These are phyloP conservation scores for Dorcus hopei DNA, from an alignment of 2,888 invertebrate genomes.

Conservation along the genomic window DNA sequence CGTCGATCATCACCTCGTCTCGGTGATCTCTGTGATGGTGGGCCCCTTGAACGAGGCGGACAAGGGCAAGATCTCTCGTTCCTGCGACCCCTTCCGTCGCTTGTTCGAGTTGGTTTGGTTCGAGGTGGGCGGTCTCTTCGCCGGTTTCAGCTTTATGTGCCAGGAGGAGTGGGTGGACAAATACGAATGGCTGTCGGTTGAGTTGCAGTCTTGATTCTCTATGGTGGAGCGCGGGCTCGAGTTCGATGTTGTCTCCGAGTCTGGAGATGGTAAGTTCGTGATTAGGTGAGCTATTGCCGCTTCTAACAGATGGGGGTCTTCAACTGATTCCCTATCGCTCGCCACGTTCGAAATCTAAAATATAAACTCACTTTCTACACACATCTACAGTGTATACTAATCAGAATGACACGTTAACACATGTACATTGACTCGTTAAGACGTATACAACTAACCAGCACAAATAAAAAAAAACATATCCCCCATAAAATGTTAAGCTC, in stretches of 20 bases:
- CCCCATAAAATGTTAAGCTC: too few relatives aligned
- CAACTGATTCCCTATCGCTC: conserved; percentile 33
- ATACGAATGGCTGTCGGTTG: conserved; percentile 13
- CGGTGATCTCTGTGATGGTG: conserved; percentile 13
- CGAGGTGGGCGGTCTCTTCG: conserved; percentile 37
- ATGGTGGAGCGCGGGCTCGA: conserved; percentile 28
- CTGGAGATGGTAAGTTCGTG: conserved; percentile 52
- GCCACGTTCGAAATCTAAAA: background rate
- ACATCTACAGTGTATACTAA: too few relatives aligned
- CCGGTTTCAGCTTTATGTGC: conserved; percentile 34
- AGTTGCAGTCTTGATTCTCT: conserved; percentile 44
- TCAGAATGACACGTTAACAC: background rate
- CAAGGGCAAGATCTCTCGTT: conserved; percentile 22
- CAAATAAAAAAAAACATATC: too few relatives aligned
- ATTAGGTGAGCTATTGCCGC: conserved; percentile 70
- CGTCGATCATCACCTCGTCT: conserved; percentile 18
- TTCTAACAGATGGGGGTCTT: conserved; percentile 69
- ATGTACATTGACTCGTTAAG: background rate
- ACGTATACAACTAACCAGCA: too few relatives aligned
- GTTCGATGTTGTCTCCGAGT: conserved; percentile 35
- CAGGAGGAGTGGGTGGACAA: conserved; percentile 22
- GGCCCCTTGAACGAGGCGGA: conserved; percentile 24
- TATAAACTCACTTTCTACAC: background rate
- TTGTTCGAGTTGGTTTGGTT: conserved; percentile 33
- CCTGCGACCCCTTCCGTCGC: conserved; percentile 32